phyloP scores from a whole-genome alignment of 2,888 invertebrate species.

The Isoperla grammatica region DNA sequence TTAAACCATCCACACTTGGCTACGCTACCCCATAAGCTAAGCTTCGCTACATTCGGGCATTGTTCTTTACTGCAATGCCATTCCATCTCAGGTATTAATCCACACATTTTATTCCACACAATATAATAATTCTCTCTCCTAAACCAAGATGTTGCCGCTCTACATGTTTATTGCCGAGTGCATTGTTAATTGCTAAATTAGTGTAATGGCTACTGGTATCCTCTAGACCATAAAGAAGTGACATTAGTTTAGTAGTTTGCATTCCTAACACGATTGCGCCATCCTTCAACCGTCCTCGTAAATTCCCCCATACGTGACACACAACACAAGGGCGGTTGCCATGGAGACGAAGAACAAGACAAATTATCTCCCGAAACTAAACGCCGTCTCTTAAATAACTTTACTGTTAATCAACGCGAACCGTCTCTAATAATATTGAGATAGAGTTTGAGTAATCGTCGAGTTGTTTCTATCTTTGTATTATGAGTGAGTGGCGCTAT shows the following conservation, averaged over 20 bases:
- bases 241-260: constrained; percentile 14
- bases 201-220: background rate
- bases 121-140: too few species aligned
- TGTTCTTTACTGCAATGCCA: too few species aligned
- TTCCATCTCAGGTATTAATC: too few species aligned
- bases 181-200: constrained; percentile 6
- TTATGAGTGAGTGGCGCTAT: too few species aligned
- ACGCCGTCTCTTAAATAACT: background rate
- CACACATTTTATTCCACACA: too few species aligned
- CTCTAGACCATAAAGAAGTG: constrained; percentile 9
- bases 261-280: constrained; percentile 16
- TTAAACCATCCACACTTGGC: too few species aligned
- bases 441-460: background rate
- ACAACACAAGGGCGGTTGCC: too few species aligned
- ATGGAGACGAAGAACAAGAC: background rate
- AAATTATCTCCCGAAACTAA: constrained; percentile 13
- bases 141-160: too few species aligned
- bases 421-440: background rate
- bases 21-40: too few species aligned
- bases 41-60: too few species aligned
- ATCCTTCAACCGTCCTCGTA: constrained; percentile 6
- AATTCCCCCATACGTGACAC: background rate
- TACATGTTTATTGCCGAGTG: too few species aligned
- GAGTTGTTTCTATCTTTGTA: background rate
- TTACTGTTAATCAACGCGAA: background rate